phyloP scores from a whole-genome alignment of 2,113 vertebrate species.

The Prunella himalayana region DNA sequence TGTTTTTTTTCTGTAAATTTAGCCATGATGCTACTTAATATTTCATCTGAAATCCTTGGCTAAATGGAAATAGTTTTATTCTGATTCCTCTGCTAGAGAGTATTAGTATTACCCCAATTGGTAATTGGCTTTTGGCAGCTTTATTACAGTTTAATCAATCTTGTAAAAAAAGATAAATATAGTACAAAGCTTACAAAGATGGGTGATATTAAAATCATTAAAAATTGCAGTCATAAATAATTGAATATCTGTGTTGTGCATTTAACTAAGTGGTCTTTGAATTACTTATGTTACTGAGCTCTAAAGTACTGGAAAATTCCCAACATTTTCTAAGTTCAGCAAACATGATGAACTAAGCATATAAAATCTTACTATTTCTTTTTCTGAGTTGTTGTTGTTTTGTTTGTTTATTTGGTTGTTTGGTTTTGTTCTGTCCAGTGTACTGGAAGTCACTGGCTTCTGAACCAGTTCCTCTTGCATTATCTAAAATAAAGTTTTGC shows the following conservation, averaged over 20 bases:
- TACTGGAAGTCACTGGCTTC: background rate
- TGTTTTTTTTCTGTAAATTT: background rate
- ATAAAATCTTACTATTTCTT: background rate
- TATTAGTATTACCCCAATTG: background rate
- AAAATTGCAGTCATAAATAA: background rate
- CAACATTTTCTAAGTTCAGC: background rate
- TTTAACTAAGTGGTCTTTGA: background rate
- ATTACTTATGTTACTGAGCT: background rate
- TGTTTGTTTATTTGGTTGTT: background rate
- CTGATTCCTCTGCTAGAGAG: background rate
- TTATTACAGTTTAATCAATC: background rate
- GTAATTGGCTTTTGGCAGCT: background rate
- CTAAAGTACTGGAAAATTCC: background rate
- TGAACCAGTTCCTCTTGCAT: background rate
- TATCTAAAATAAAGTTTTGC: background rate
- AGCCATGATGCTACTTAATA: background rate
- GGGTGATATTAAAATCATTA: background rate
- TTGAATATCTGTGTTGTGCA: background rate
- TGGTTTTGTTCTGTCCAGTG: background rate
- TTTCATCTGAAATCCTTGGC: background rate
- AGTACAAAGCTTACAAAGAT: background rate
- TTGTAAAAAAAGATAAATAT: background rate
- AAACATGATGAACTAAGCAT: background rate
- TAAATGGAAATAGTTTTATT: background rate
- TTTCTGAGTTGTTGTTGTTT: too few relatives aligned